Conservation (phyloP, 2,888 invertebrate species). For the Caenorhabditis sulstoni region DNA sequence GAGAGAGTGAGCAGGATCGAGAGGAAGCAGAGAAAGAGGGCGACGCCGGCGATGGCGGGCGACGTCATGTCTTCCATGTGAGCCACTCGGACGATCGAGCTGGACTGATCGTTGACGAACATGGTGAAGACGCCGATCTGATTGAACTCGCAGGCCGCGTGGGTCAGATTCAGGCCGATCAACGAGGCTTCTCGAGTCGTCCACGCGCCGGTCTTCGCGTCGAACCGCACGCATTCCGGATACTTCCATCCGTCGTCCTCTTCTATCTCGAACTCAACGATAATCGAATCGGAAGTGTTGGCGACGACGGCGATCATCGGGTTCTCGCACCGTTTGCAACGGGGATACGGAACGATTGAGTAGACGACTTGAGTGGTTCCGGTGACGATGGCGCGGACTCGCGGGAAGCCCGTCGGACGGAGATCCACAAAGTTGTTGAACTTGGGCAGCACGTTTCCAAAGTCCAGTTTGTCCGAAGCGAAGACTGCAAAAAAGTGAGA, state of each 20-base stretch:
- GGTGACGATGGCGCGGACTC: slow-evolving; percentile 44
- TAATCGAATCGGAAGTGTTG: slow-evolving; percentile 64
- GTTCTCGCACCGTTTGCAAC: slow-evolving; percentile 64
- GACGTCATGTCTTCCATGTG: slow-evolving; percentile 64
- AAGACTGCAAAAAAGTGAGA: slow-evolving; percentile 58
- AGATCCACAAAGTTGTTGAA: slow-evolving; percentile 71
- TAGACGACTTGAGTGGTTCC: slow-evolving; percentile 64
- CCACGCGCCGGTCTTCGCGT: slow-evolving; percentile 61
- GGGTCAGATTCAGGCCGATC: slow-evolving; percentile 76
- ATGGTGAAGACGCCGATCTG: slow-evolving; percentile 73
- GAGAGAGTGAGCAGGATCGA: slow-evolving; percentile 69
- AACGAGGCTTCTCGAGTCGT: slow-evolving; percentile 60
- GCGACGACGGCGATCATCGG: slow-evolving; percentile 60
- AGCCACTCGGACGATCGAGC: slow-evolving; percentile 62
- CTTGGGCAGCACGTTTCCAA: slow-evolving; percentile 65
- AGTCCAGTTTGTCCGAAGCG: slow-evolving; percentile 66
- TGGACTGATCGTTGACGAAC: slow-evolving; percentile 63
- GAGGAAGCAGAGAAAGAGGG: slow-evolving; percentile 71
- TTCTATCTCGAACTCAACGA: slow-evolving; percentile 67
- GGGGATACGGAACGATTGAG: slow-evolving; percentile 61
- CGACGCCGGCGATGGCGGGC: slow-evolving; percentile 68
- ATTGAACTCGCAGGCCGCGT: slow-evolving; percentile 74
- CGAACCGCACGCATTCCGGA: slow-evolving; percentile 74
- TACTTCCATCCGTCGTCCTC: slow-evolving; percentile 73
- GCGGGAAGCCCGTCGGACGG: slow-evolving; percentile 54